Evolutionary conservation across 2,113 vertebrate species (phyloP).

Genomic region (Thalassoma bifasciatum): DNA sequence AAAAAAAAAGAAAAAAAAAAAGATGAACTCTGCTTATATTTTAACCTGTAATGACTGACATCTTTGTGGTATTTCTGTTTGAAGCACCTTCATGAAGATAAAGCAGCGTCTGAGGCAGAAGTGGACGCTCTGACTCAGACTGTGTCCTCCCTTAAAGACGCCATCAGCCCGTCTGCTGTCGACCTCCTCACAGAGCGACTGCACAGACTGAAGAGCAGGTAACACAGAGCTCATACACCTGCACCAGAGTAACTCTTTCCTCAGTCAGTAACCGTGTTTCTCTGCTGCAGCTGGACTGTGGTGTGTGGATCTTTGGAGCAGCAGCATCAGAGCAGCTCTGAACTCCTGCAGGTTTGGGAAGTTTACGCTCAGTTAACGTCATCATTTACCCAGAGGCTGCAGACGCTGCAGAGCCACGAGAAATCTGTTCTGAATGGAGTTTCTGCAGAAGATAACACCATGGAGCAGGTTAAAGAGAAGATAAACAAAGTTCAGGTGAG

Average conservation of each 20-base stretch:
- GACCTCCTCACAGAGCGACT: slow-evolving; percentile 78
- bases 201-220: slow-evolving; percentile 79
- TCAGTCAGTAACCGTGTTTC: neutral
- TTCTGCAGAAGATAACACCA: slow-evolving; percentile 55
- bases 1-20: too few species aligned
- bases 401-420: slow-evolving; percentile 75
- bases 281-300: slow-evolving; percentile 83
- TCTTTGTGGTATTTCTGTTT: neutral
- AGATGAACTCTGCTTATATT: too few species aligned
- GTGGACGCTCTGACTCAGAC: slow-evolving; percentile 81
- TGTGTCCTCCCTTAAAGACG: slow-evolving; percentile 73
- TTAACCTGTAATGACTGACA: neutral
- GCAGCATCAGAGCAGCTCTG: slow-evolving; percentile 68
- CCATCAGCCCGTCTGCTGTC: slow-evolving; percentile 77
- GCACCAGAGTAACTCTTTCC: neutral
- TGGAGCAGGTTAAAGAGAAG: slow-evolving; percentile 74
- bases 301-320: slow-evolving; percentile 77
- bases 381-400: slow-evolving; percentile 72
- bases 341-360: slow-evolving; percentile 83
- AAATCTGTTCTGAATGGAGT: slow-evolving; percentile 58
- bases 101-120: slow-evolving; percentile 70
- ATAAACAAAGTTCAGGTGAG: slow-evolving; percentile 82
- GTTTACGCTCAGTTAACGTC: slow-evolving; percentile 42
- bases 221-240: slow-evolving; percentile 1
- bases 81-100: slow-evolving; percentile 83